phyloP scores from a whole-genome alignment of 2,797 vertebrate species.

The Rousettus madagascariensis region DNA sequence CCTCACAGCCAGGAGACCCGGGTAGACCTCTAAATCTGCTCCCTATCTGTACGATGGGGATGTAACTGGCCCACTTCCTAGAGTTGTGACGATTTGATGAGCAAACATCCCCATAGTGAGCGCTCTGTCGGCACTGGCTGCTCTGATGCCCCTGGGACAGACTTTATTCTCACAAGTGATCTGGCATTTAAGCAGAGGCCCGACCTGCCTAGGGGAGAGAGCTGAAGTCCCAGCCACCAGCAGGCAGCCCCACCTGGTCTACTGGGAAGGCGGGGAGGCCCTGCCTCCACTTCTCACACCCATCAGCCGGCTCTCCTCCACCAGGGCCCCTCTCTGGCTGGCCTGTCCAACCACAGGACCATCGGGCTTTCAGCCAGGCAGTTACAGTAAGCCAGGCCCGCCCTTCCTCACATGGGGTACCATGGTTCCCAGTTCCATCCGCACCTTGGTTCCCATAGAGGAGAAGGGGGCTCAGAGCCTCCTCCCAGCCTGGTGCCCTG shows the following conservation, averaged over 20 bases:
- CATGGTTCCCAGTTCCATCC: neutral
- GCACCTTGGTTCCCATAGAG: neutral
- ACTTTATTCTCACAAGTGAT: neutral
- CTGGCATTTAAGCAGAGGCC: neutral
- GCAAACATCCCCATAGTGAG: neutral
- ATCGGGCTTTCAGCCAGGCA: constrained; percentile 63
- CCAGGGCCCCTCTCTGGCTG: constrained; percentile 38
- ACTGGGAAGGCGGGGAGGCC: neutral
- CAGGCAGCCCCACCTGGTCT: neutral
- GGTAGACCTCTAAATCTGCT: neutral
- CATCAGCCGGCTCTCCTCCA: neutral
- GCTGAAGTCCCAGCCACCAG: neutral
- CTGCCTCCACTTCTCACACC: neutral
- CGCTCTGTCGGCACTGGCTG: fast-evolving
- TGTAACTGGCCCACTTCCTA: neutral
- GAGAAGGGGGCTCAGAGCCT: neutral
- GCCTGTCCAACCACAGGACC: constrained; percentile 47
- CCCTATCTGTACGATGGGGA: neutral
- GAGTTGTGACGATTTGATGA: neutral
- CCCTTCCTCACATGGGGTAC: constrained; percentile 77
- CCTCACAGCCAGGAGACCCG: neutral
- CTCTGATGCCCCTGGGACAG: neutral
- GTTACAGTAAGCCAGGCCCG: constrained; percentile 82
- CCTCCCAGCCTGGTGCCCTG: neutral
- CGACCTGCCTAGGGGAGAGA: neutral